Evolutionary conservation across 1,140 invertebrate species (phyloP).

Genomic region (Latrodectus geometricus): DNA sequence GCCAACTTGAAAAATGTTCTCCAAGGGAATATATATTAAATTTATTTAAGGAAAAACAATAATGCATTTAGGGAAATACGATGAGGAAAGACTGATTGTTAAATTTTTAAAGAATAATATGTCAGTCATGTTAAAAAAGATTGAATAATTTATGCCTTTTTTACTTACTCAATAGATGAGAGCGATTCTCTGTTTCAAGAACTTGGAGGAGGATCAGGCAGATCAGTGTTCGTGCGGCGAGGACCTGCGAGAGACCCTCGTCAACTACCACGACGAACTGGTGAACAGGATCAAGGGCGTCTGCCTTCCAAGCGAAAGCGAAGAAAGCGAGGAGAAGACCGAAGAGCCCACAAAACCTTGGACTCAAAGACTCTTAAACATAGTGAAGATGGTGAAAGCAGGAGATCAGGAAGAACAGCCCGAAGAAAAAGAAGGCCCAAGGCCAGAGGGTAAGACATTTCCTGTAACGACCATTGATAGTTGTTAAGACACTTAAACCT

Average conservation of each 20-base stretch:
- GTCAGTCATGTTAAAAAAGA: too few species aligned
- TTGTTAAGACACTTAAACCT: too few species aligned
- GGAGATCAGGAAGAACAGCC: conserved; percentile 66
- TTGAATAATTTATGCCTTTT: too few species aligned
- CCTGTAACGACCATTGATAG: background rate
- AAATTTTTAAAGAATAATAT: too few species aligned
- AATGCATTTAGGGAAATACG: too few species aligned
- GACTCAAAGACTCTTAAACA: conserved; percentile 64
- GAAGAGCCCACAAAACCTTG: conserved; percentile 59
- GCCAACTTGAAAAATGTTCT: too few species aligned
- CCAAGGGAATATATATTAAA: too few species aligned
- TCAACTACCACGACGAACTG: conserved; percentile 82
- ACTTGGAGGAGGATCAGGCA: conserved; percentile 82
- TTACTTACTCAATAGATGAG: conserved; percentile 69
- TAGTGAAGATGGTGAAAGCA: conserved; percentile 66
- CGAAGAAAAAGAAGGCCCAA: conserved; percentile 70
- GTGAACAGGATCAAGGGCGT: conserved; percentile 77
- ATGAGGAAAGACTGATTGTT: too few species aligned
- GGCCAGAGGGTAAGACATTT: conserved; percentile 76
- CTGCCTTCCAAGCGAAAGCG: conserved; percentile 78
- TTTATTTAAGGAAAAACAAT: too few species aligned
- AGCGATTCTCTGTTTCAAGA: conserved; percentile 85
- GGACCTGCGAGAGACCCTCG: conserved; percentile 82
- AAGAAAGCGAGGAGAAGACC: conserved; percentile 62
- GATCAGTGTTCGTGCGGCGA: conserved; percentile 91